phyloP scores from a whole-genome alignment of 2,113 vertebrate genomes.

The Phaethon lepturus region DNA sequence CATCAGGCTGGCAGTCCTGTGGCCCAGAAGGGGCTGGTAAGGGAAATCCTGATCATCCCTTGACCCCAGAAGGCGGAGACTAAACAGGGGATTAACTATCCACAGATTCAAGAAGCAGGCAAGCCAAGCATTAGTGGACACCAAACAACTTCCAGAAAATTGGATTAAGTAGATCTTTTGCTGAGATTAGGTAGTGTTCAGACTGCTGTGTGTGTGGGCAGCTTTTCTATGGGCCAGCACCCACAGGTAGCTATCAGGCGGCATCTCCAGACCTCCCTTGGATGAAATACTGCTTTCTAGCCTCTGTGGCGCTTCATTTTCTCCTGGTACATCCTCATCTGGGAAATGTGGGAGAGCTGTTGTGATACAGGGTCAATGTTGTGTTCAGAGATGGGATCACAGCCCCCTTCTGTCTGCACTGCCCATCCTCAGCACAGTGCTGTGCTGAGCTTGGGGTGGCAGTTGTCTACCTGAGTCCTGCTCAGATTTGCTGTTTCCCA shows the following conservation, averaged over 20 bases:
- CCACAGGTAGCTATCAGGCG: fast-evolving
- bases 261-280: background rate
- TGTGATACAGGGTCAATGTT: background rate
- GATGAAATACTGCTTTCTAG: background rate
- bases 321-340: background rate
- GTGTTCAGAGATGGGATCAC: background rate
- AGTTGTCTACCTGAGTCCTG: background rate
- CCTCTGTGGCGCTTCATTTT: background rate
- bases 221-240: background rate
- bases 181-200: background rate
- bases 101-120: background rate
- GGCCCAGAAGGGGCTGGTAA: background rate
- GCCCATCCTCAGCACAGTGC: background rate
- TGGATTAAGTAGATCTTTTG: background rate
- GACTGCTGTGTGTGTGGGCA: background rate
- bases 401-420: background rate
- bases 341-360: background rate
- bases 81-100: background rate
- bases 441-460: fast-evolving
- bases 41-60: background rate
- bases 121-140: background rate
- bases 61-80: background rate
- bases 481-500: background rate
- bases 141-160: background rate
- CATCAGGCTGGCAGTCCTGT: background rate